Evolutionary conservation across 2,797 vertebrate species (phyloP).

Genomic region (Morus bassanus): DNA sequence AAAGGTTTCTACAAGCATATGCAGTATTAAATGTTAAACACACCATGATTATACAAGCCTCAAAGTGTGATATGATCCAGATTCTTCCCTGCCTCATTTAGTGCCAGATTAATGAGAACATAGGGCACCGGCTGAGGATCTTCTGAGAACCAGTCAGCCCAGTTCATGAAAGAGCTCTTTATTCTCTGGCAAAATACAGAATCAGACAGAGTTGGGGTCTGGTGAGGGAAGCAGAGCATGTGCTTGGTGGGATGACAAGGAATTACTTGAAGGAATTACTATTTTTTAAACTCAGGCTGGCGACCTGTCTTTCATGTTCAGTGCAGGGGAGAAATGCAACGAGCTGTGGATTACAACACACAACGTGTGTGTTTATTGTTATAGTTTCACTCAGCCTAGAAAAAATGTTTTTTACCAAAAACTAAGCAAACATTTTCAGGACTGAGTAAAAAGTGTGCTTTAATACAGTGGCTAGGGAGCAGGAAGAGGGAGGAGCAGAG

Average conservation of each 20-base stretch:
- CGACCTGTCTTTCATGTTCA: neutral
- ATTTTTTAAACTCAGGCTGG: neutral
- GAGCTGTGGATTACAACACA: neutral
- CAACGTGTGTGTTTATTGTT: fast-evolving
- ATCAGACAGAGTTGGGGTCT: neutral
- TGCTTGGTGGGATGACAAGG: neutral
- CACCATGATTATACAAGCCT: neutral
- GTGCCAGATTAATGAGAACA: neutral
- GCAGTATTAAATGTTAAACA: neutral
- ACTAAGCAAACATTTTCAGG: neutral
- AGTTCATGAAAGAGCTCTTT: slow-evolving; percentile 4
- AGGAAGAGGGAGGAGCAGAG: neutral
- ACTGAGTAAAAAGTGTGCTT: neutral
- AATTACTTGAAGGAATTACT: neutral
- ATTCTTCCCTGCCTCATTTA: slow-evolving; percentile 13
- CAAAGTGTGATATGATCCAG: slow-evolving; percentile 16
- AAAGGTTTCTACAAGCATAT: neutral
- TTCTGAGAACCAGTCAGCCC: neutral
- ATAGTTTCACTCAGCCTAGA: neutral
- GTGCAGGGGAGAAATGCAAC: neutral
- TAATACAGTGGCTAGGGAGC: neutral
- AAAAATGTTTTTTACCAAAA: neutral
- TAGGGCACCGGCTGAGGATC: neutral
- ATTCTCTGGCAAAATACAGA: neutral
- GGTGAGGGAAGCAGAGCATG: neutral